Evolutionary conservation across 2,797 vertebrate genomes (phyloP), one percentile per base, ranked within the genome.

Genomic region (Masticophis lateralis): DNA sequence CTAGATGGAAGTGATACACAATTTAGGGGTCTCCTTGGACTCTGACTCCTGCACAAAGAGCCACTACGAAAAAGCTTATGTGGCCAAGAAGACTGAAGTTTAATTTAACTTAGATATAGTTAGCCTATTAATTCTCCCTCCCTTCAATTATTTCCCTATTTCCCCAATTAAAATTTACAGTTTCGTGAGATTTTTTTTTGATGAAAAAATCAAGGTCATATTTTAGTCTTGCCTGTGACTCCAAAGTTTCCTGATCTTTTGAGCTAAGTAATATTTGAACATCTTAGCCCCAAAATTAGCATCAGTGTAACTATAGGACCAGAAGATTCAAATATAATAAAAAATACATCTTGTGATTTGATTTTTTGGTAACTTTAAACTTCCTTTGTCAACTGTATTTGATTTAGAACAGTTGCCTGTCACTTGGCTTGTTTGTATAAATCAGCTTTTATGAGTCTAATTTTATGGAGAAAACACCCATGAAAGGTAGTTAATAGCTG

Each of bases 361-460:
- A 83, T 47, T 47, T 91, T 47, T 47, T n/a, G 8, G 37, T n/a
- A 55, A 55, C 9, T 91, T 86, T 63, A 43, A 86, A 61, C 66
- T 86, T 87, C 69, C 55, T 61, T 60, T 88, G 86, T 27, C 59
- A 74, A 28, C 60, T 88, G 14, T 55, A 90, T 14, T 55, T 90
- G 88, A 55, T 89, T 92, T 18, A 57, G 63, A 90, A 92, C n/a
- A 83, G 66, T 57, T 94, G 27, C 27, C 8, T 53, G 2, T 32
- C 79, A 92, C 28, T 74, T 88, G 47, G 22, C 43, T 79, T 61
- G 22, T 59, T 53, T 11, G 37, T 55, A 92, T 92, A 89, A 88
- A 59, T 79, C 47, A 88, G 66, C 43, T 88, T 55, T 88, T 92
- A 4, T 43, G 89, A 91, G 92, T 92, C 90, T 93, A 53, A 91